These are phyloP conservation scores for Ommatoiulus sabulosus DNA, from an alignment of 2,888 invertebrate genomes.

Conservation along the genomic window DNA sequence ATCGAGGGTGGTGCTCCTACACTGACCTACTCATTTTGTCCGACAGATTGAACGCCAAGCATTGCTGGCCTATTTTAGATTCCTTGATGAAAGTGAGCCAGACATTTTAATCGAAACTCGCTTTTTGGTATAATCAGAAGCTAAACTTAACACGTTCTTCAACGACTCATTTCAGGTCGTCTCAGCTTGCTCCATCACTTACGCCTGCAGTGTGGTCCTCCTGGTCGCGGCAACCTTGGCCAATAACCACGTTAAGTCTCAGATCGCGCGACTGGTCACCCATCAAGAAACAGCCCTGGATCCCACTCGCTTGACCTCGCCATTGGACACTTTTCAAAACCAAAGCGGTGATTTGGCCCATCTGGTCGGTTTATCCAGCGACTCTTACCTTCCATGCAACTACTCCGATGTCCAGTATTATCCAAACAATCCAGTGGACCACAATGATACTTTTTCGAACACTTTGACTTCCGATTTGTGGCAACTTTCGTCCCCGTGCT, in stretches of 20 bases:
- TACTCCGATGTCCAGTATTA: not conserved
- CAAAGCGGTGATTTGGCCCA: not conserved
- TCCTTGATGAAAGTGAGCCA: constrained; percentile 69
- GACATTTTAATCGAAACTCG: not conserved
- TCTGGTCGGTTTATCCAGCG: not conserved
- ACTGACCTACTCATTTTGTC: constrained; percentile 77
- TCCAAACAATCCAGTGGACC: not conserved
- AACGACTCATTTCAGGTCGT: constrained; percentile 68
- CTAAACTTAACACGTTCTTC: not conserved
- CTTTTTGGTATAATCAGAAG: not conserved
- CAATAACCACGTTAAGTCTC: constrained; percentile 65
- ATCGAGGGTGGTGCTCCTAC: constrained; percentile 86
- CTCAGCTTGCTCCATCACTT: constrained; percentile 74
- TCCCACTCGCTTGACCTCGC: not conserved
- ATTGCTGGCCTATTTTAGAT: constrained; percentile 68
- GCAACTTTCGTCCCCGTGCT: not conserved
- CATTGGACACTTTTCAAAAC: constrained; percentile 30
- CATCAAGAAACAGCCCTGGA: not conserved
- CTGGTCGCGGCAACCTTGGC: constrained; percentile 73
- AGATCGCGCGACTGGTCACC: not conserved
- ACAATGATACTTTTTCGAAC: not conserved
- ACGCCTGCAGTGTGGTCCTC: constrained; percentile 74
- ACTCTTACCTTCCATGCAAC: constrained; percentile 10
- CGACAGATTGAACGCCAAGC: constrained; percentile 65
- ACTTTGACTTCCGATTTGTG: not conserved